phyloP scores from a whole-genome alignment of 2,797 vertebrate genomes.

The Manis pentadactyla region DNA sequence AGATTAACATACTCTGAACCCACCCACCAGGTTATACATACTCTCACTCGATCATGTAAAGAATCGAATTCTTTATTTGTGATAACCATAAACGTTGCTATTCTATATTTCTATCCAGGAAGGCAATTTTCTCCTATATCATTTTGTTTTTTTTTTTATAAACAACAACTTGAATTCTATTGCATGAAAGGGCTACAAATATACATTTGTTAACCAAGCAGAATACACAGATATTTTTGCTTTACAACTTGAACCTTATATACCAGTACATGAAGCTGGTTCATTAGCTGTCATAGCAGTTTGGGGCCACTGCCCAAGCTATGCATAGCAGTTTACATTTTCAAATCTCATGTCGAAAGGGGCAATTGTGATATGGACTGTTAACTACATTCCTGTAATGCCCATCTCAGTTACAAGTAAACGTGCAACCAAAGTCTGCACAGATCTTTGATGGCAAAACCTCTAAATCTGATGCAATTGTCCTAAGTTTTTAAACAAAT shows the following conservation, averaged over 20 bases:
- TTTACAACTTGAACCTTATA: slow-evolving; percentile 88
- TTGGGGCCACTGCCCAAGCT: slow-evolving; percentile 77
- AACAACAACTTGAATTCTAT: slow-evolving; percentile 89
- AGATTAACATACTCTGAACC: slow-evolving; percentile 67
- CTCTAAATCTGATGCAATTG: slow-evolving; percentile 74
- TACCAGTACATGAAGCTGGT: slow-evolving; percentile 84
- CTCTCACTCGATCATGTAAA: slow-evolving; percentile 89
- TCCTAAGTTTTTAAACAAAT: slow-evolving; percentile 72
- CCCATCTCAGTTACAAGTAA: slow-evolving; percentile 79
- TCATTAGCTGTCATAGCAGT: slow-evolving; percentile 80
- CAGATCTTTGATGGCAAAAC: slow-evolving; percentile 72
- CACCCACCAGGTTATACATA: slow-evolving; percentile 86
- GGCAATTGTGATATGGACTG: slow-evolving; percentile 71
- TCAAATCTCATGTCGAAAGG: slow-evolving; percentile 68
- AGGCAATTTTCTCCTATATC: slow-evolving; percentile 87
- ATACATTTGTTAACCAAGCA: slow-evolving; percentile 89
- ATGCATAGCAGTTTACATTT: slow-evolving; percentile 77
- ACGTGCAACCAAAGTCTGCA: slow-evolving; percentile 74
- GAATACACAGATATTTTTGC: slow-evolving; percentile 87
- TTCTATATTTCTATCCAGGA: slow-evolving; percentile 88
- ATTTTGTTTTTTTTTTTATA: slow-evolving; percentile 83
- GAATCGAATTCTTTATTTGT: slow-evolving; percentile 91
- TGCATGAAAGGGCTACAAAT: slow-evolving; percentile 89
- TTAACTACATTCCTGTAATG: slow-evolving; percentile 68
- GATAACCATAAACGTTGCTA: slow-evolving; percentile 89